phyloP scores from a whole-genome alignment of 1,140 invertebrate genomes.

The Subanguina moxae region DNA sequence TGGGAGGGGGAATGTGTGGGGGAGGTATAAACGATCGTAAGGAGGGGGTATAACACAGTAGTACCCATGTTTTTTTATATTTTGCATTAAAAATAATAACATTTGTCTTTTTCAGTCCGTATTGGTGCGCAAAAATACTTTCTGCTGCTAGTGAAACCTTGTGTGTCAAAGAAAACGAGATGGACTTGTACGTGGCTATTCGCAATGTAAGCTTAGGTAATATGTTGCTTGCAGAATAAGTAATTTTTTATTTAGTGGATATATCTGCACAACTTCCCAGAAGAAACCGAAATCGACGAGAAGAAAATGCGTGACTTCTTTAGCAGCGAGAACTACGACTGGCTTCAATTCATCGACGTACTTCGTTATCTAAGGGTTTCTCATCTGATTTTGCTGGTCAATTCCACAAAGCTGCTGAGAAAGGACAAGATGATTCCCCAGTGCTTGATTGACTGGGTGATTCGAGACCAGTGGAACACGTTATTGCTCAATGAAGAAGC shows the following conservation, averaged over 20 bases:
- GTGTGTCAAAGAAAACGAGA: slow-evolving; percentile 29
- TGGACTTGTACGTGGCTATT: slow-evolving; percentile 27
- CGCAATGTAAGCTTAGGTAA: slow-evolving; percentile 11
- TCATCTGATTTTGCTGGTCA: slow-evolving; percentile 5
- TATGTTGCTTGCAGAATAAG: neutral
- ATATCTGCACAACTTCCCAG: slow-evolving; percentile 6
- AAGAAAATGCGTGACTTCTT: slow-evolving; percentile 2
- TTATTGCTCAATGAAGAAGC: slow-evolving; percentile 11
- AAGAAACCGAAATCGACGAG: neutral
- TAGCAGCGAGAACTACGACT: neutral
- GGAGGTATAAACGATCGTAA: too few species aligned
- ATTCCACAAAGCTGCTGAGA: neutral
- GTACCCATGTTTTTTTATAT: too few species aligned
- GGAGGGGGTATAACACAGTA: too few species aligned
- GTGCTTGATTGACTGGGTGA: slow-evolving; percentile 12
- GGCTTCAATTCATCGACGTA: slow-evolving; percentile 1
- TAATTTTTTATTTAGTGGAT: slow-evolving; percentile 3
- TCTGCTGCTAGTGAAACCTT: neutral
- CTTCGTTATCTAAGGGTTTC: slow-evolving; percentile 10
- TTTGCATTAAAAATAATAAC: neutral
- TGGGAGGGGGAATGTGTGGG: too few species aligned
- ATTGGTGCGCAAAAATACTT: slow-evolving; percentile 17
- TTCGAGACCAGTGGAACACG: slow-evolving; percentile 14
- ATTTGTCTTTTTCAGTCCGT: slow-evolving; percentile 18
- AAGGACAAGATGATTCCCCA: slow-evolving; percentile 15